phyloP scores from a whole-genome alignment of 2,888 invertebrate genomes.

The Lepidonotus clava region DNA sequence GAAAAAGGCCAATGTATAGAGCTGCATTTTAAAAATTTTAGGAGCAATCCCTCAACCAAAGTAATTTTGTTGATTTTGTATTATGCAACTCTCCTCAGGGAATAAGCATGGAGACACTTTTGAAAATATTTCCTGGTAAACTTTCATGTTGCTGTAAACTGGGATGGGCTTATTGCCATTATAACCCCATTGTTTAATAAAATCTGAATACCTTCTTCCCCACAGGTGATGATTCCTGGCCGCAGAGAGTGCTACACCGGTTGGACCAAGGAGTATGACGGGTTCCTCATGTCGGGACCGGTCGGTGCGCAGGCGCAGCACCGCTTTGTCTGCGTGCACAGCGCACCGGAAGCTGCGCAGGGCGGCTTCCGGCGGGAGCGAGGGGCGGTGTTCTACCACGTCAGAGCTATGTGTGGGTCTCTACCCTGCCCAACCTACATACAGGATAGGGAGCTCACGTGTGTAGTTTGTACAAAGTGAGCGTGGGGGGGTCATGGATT shows the following conservation, averaged over 20 bases:
- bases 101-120: too few relatives aligned
- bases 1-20: too few relatives aligned
- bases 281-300: conserved; percentile 44
- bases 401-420: conserved; percentile 35
- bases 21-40: too few relatives aligned
- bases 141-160: too few relatives aligned
- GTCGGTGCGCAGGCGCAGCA: conserved; percentile 12
- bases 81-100: too few relatives aligned
- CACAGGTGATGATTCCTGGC: conserved; percentile 47
- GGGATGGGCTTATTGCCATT: too few relatives aligned
- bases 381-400: conserved; percentile 48
- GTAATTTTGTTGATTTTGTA: too few relatives aligned
- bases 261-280: conserved; percentile 52
- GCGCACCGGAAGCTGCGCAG: background rate
- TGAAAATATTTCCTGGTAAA: too few relatives aligned
- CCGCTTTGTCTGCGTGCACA: conserved; percentile 43
- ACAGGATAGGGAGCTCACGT: conserved; percentile 38
- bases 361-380: background rate
- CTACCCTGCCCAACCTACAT: conserved; percentile 46
- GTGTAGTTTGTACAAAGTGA: conserved; percentile 50
- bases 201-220: too few relatives aligned
- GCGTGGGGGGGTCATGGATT: too few relatives aligned
- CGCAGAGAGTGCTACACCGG: conserved; percentile 35
- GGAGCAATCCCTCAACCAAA: too few relatives aligned
- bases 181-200: too few relatives aligned